These are phyloP conservation scores for Monarcha castaneiventris DNA, from an alignment of 2,113 vertebrate genomes.

Conservation along the genomic window DNA sequence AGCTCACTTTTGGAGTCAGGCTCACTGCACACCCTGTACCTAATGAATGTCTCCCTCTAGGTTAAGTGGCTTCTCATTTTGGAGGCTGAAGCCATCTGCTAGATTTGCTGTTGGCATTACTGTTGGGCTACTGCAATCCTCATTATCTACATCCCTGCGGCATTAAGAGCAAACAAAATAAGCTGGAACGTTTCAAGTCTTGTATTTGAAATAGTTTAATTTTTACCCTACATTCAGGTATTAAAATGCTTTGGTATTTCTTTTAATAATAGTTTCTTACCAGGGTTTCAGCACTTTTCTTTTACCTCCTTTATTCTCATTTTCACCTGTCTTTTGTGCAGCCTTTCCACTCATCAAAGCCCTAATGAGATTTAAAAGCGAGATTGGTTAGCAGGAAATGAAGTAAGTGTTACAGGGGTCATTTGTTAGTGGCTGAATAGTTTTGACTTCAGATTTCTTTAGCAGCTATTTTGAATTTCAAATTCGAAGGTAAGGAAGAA, in stretches of 20 bases:
- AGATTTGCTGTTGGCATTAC: not conserved
- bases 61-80: not conserved
- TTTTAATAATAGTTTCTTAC: not conserved
- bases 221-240: not conserved
- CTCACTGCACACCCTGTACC: not conserved
- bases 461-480: not conserved
- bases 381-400: not conserved
- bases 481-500: not conserved
- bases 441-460: not conserved
- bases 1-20: not conserved
- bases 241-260: not conserved
- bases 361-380: conserved; percentile 28
- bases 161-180: not conserved
- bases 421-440: not conserved
- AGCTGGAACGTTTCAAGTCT: not conserved
- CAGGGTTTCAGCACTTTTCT: not conserved
- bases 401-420: not conserved
- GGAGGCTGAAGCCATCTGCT: not conserved
- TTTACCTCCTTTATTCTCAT: not conserved
- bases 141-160: rapidly evolving
- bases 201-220: not conserved
- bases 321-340: not conserved
- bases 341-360: not conserved
- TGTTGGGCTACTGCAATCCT: not conserved
- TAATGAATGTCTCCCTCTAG: not conserved